phyloP scores from a whole-genome alignment of 2,888 invertebrate species.

The Microdon myrmicae region DNA sequence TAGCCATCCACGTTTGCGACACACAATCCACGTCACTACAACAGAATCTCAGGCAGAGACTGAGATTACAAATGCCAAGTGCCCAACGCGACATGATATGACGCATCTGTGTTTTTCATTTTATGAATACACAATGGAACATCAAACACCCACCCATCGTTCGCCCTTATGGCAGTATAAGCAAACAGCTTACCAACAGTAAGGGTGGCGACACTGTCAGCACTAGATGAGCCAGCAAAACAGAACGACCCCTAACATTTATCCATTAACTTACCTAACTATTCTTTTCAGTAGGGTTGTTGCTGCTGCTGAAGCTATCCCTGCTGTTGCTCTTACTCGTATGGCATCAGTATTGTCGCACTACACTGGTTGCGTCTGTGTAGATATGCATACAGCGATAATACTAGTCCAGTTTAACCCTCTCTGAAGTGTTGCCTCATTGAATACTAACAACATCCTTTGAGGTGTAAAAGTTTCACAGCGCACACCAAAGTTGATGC shows the following conservation, averaged over 20 bases:
- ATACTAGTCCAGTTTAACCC: slow-evolving; percentile 28
- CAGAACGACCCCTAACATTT: slow-evolving; percentile 45
- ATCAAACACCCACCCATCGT: slow-evolving; percentile 30
- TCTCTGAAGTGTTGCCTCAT: slow-evolving; percentile 17
- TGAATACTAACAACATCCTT: slow-evolving; percentile 14
- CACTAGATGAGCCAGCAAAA: slow-evolving; percentile 30
- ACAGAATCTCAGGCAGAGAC: slow-evolving; percentile 19
- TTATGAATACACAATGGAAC: slow-evolving; percentile 21
- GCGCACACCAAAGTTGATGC: slow-evolving; percentile 50
- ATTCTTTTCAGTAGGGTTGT: slow-evolving; percentile 39
- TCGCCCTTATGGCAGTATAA: slow-evolving; percentile 28
- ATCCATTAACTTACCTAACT: slow-evolving; percentile 47
- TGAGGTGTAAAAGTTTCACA: slow-evolving; percentile 42
- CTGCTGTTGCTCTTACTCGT: too few species aligned
- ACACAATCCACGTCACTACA: slow-evolving; percentile 22
- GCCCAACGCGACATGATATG: slow-evolving; percentile 18
- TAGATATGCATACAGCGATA: slow-evolving; percentile 18
- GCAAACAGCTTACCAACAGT: slow-evolving; percentile 35
- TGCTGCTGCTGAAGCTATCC: too few species aligned
- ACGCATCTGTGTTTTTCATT: slow-evolving; percentile 20
- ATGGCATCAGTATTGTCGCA: slow-evolving; percentile 24
- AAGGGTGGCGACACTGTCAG: slow-evolving; percentile 9
- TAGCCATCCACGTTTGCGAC: too few species aligned
- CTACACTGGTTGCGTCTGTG: slow-evolving; percentile 19
- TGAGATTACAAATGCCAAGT: slow-evolving; percentile 34